Percentiles rank a stretch among this genome's conserved stretches.
These are phyloP conservation scores for Galendromus occidentalis DNA, from an alignment of 1,140 invertebrate species.

Conservation along the genomic window DNA sequence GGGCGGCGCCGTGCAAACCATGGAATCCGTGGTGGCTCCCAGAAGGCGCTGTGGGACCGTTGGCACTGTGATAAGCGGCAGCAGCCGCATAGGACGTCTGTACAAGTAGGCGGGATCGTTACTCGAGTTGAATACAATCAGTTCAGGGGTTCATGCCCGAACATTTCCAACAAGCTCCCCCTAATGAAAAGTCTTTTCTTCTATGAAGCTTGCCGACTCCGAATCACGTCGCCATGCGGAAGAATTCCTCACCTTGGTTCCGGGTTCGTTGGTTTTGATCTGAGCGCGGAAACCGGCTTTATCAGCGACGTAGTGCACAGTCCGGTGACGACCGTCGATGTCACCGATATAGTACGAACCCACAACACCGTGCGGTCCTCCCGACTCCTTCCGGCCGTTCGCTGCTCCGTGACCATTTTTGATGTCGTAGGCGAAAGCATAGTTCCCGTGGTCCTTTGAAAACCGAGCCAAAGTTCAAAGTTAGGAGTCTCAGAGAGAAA, in stretches of 20 bases:
- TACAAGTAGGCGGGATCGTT: neutral
- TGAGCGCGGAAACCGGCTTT: neutral
- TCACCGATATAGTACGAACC: conserved; percentile 7
- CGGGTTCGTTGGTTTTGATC: conserved; percentile 1
- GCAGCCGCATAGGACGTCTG: neutral
- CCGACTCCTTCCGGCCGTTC: neutral
- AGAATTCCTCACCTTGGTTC: conserved; percentile 4
- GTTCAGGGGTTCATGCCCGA: neutral
- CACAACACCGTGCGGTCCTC: neutral
- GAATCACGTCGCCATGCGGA: neutral
- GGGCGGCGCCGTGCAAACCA: neutral
- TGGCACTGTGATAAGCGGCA: neutral
- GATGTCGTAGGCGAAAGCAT: neutral
- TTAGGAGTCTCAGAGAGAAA: too few species aligned
- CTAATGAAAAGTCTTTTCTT: neutral
- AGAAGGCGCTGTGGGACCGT: neutral
- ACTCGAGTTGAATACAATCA: neutral
- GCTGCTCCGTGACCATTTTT: neutral
- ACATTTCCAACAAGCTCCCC: neutral
- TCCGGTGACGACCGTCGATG: neutral
- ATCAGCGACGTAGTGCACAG: neutral
- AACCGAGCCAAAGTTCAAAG: too few species aligned
- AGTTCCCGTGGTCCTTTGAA: neutral
- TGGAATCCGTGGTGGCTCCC: neutral
- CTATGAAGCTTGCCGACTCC: too few species aligned